Base-by-base conservation (phyloP, 2,113 vertebrate genomes). In the Callaeas wilsoni region DNA sequence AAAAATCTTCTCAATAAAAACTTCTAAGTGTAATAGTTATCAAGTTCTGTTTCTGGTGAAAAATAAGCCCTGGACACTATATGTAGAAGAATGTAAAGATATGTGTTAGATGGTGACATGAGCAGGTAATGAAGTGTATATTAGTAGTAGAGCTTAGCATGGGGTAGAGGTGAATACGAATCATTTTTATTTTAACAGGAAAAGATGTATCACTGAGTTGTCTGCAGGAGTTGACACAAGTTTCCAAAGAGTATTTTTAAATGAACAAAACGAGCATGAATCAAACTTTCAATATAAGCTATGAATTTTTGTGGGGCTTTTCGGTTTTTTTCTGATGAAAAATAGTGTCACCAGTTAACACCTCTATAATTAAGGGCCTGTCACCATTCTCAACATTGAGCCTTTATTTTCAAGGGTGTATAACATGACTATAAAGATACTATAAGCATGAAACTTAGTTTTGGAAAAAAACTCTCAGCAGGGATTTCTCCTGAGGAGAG, bases 241-340 rank as follows among this genome's bases (percentile, higher is more conserved):
- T 98, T 98, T 99, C 99, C 99, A 99, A 99, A 99, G 99, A 99
- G 97, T 98, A 97, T 98, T 98, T 98, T 98, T 96, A 98, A 97
- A 97, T 96, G 95, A 98, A 97, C 97, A 98, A 98, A 97, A 95
- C 68, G 96, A 97, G 97, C 94, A 91, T 96, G 97, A 98, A 98
- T 98, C 97, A 97, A 97, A 95, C 93, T 91, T 97, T 91, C 89
- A 94, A 42, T 98, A 99, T 99, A 99, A 99, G 99, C 99, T 99
- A 99, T 97, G 97, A 98, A 97, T 96, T 97, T 93, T 91, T 82
- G 49, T 76, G 87, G 77, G 70, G 73, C 50, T 91, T 92, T 82
- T 19, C 20, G 10, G 4, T 1, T 35, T 84, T 85, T 90, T 84
- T 76, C 42, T 74, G 29, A 97, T 85, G 92, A 84, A 84, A 93